phyloP scores from a whole-genome alignment of 2,888 invertebrate genomes.

The Sesia bembeciformis region DNA sequence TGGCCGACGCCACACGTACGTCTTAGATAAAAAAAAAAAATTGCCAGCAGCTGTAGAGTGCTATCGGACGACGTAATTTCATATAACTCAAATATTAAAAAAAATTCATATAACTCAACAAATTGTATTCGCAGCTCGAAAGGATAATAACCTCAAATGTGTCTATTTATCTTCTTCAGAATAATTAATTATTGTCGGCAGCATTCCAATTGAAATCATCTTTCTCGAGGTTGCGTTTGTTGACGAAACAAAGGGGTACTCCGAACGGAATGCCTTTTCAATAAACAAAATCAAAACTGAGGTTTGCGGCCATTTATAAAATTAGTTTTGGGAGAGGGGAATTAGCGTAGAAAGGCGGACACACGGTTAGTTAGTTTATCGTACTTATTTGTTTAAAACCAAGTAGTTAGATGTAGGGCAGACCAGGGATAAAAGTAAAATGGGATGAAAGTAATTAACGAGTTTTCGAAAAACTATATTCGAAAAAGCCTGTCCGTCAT shows the following conservation, averaged over 20 bases:
- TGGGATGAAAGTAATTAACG: no score
- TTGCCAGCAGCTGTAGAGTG: no score
- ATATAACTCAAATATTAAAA: no score
- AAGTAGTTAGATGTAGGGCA: no score
- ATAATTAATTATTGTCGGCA: constrained; percentile 35
- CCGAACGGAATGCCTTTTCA: constrained; percentile 28
- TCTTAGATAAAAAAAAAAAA: no score
- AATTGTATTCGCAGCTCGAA: no score
- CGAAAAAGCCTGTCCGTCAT: no score
- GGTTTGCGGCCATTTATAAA: constrained; percentile 31
- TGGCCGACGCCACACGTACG: no score
- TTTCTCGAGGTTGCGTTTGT: constrained; percentile 4
- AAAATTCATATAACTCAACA: no score
- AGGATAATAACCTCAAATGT: not conserved
- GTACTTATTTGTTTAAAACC: not conserved
- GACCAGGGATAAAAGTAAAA: no score
- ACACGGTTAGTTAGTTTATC: not conserved
- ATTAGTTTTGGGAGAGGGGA: constrained; percentile 12
- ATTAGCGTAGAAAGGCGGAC: not conserved
- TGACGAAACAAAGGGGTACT: constrained; percentile 26
- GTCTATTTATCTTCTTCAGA: constrained; percentile 3
- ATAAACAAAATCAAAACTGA: constrained; percentile 37
- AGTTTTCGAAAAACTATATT: no score
- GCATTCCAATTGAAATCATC: constrained; percentile 10
- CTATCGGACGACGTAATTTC: no score